Conservation (phyloP, 1,140 invertebrate species). For the Homarus americanus region DNA sequence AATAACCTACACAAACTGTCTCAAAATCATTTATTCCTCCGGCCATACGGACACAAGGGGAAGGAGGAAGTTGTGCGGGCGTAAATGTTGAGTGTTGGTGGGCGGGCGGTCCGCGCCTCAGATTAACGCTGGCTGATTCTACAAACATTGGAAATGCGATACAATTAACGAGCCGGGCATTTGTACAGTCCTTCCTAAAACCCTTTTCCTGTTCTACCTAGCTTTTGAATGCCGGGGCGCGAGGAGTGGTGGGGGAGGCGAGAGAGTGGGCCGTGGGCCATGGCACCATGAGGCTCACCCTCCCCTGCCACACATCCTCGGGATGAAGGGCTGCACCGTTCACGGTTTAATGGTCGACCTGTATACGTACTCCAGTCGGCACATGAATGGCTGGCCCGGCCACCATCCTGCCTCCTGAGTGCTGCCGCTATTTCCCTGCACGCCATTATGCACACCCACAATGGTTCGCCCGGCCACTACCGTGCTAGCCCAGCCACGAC, state of each 20-base stretch:
- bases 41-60: too few relatives aligned
- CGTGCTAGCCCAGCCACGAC: neutral
- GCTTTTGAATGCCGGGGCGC: conserved; percentile 45
- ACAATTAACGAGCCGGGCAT: conserved; percentile 44
- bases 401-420: conserved; percentile 40
- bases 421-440: conserved; percentile 47
- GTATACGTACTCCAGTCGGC: conserved; percentile 55
- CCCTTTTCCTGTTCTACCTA: conserved; percentile 56
- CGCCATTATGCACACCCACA: conserved; percentile 52
- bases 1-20: too few relatives aligned
- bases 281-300: neutral
- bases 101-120: neutral
- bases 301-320: neutral
- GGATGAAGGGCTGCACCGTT: conserved; percentile 49
- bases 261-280: too few relatives aligned
- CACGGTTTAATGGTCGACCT: conserved; percentile 62
- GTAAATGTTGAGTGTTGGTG: neutral
- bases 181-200: conserved; percentile 51
- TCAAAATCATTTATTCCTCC: too few relatives aligned
- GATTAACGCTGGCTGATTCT: conserved; percentile 44
- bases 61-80: neutral
- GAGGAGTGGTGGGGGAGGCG: conserved; percentile 10
- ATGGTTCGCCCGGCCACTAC: neutral
- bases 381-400: conserved; percentile 47
- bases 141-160: conserved; percentile 53